These are phyloP conservation scores for Apamea anceps DNA, from an alignment of 2,888 invertebrate genomes.

Conservation along the genomic window DNA sequence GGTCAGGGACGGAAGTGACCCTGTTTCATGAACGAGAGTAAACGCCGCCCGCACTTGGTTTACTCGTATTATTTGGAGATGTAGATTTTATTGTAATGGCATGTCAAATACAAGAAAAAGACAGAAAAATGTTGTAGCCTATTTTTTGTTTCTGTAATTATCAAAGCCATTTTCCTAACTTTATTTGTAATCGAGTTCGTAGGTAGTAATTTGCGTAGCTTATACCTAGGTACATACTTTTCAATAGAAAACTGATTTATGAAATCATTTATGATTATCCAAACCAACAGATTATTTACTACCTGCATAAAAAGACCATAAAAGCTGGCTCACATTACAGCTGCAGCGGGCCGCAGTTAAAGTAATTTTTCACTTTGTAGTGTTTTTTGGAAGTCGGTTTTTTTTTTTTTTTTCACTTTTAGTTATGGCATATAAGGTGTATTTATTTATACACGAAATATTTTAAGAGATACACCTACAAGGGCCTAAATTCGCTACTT, in stretches of 20 bases:
- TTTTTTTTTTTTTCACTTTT: no score
- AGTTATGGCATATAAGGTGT: no score
- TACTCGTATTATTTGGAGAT: neutral
- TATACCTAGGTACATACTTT: neutral
- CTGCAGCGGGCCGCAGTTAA: neutral
- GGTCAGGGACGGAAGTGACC: conserved; percentile 59
- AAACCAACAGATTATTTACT: neutral
- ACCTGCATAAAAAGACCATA: neutral
- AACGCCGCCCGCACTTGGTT: conserved; percentile 1
- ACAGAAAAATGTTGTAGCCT: neutral
- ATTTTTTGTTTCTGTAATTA: neutral
- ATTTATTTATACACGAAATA: no score
- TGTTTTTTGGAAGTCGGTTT: no score
- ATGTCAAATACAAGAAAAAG: neutral
- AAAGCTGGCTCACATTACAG: neutral
- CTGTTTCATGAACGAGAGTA: conserved; percentile 24
- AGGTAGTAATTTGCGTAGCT: neutral
- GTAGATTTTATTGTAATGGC: conserved; percentile 2
- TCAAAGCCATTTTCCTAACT: neutral
- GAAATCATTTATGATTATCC: neutral
- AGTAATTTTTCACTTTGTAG: no score
- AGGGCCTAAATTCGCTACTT: no score
- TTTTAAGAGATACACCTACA: no score
- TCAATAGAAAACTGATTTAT: neutral
- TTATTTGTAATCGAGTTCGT: neutral